Evolutionary conservation across 2,888 invertebrate species (phyloP), one percentile per base, ranked within the genome.

Genomic region (Lepidochitona cinerea): DNA sequence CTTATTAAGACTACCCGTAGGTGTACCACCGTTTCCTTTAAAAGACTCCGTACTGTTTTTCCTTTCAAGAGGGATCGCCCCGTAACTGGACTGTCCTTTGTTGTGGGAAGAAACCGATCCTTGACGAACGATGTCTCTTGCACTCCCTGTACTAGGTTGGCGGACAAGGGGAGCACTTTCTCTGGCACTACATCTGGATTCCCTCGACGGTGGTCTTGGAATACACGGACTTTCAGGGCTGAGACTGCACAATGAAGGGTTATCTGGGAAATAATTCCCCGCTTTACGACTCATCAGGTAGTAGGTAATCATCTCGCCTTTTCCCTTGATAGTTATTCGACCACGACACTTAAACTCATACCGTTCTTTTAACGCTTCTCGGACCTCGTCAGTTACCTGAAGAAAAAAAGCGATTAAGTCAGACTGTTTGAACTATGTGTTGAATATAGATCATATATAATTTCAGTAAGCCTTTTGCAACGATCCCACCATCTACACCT

Each of bases 261-360:
- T 53, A 33, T 54, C 54, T 32, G 54, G 79, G 72, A 66, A 78
- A 49, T 35, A 65, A 32, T 36, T 76, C 71, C 37, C 77, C 6
- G 76, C 53, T 73, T 84, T 85, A 52, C 84, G 75, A 14, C 85
- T 83, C 4, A 82, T 65, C n/a, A 97, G 92, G 89, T 97, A 96
- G 88, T 96, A 97, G 0, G 97, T 97, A 6, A 96, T 96, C 96
- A 97, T 96, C 87, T 97, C 96, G 0, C 96, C 96, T 90, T 96
- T 97, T 0, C 97, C 96, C 88, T 97, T 97, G 0, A 96, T 96
- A 90, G 96, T 96, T 1, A 97, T 96, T 85, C 95, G 81, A 0
- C 88, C 88, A 14, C 88, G 80, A 74, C 86, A 87, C 68, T 85
- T 80, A 69, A 88, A 88, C 26, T 84, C 84, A 54, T 85, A 88